Evolutionary conservation across 2,797 vertebrate species (phyloP).

Genomic region (Gadopsis bispinosus): DNA sequence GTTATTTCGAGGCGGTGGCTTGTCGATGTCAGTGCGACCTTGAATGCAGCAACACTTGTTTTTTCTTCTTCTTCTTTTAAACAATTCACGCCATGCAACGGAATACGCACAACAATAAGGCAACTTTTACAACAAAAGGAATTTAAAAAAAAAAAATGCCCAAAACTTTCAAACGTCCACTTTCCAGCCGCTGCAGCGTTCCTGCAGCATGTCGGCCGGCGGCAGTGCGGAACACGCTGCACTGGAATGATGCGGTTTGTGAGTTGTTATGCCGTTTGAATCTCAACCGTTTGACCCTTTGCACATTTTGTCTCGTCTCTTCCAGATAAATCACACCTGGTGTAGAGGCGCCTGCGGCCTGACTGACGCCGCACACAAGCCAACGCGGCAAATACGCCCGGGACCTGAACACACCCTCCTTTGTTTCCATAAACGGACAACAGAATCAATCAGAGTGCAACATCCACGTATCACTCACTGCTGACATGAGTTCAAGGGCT

Average conservation of each 20-base stretch:
- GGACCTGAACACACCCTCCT: neutral
- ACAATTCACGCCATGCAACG: too few species aligned
- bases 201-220: neutral
- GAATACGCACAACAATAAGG: neutral
- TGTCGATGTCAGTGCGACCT: too few species aligned
- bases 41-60: neutral
- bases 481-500: neutral
- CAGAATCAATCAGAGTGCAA: neutral
- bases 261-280: neutral
- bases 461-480: neutral
- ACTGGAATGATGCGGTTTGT: neutral
- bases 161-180: too few species aligned
- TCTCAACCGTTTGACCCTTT: neutral
- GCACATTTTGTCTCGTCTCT: conserved; percentile 16
- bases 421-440: neutral
- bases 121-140: neutral
- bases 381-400: neutral
- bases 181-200: neutral
- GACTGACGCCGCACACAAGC: neutral
- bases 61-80: too few species aligned
- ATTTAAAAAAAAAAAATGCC: too few species aligned
- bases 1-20: neutral
- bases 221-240: neutral
- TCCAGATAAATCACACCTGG: conserved; percentile 77
- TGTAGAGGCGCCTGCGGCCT: conserved; percentile 39